These are phyloP conservation scores for Leptarthrus brevirostris DNA, from an alignment of 2,888 invertebrate species.

Conservation along the genomic window DNA sequence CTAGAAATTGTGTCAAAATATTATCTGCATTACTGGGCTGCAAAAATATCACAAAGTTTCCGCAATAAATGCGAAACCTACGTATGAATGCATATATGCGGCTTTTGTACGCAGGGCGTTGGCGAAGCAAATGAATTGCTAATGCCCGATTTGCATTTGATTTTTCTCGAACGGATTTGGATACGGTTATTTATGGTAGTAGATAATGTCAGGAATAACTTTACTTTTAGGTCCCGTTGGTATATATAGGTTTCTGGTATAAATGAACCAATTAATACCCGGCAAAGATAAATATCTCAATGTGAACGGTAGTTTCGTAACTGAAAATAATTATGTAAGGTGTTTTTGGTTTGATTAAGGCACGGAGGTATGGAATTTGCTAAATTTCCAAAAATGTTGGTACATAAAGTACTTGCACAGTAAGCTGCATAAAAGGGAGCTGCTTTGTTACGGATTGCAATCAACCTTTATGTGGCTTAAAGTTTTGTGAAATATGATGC, in stretches of 20 bases:
- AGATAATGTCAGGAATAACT: neutral
- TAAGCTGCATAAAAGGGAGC: too few species aligned
- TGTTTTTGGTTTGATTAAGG: neutral
- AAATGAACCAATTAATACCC: constrained; percentile 3
- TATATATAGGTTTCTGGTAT: neutral
- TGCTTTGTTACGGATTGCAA: too few species aligned
- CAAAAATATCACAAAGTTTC: neutral
- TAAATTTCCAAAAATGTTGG: neutral
- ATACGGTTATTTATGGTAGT: neutral
- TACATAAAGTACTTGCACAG: too few species aligned
- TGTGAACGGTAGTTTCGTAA: neutral
- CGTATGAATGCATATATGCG: neutral
- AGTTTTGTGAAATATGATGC: too few species aligned
- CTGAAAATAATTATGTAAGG: neutral
- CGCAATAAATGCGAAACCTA: neutral
- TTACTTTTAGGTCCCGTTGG: too few species aligned
- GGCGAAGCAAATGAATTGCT: constrained; percentile 24
- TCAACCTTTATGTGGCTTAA: too few species aligned
- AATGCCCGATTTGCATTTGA: constrained; percentile 10
- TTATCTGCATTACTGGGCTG: neutral
- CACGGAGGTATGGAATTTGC: neutral
- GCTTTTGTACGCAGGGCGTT: constrained; percentile 13
- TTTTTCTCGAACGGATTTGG: neutral
- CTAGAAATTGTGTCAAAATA: neutral
- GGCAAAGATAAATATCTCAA: constrained; percentile 16